Base-by-base conservation (phyloP, 1,140 invertebrate species). In the Aethina tumida region DNA sequence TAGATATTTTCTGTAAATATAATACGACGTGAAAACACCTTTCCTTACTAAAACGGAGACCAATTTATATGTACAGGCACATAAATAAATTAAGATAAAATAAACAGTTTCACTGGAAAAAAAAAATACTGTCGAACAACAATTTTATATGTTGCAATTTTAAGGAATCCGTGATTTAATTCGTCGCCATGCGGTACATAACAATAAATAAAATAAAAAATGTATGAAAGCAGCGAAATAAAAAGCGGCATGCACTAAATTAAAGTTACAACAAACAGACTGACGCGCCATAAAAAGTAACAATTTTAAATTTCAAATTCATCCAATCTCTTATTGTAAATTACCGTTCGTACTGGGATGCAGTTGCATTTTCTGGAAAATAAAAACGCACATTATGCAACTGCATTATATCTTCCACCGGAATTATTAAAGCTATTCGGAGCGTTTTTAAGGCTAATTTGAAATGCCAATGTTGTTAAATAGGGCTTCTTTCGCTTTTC, bases 391-490 rank as follows among this genome's bases (percentile, higher is more conserved):
- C 41, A 38, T 43, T 37, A 43, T 43, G 31, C 41, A 28, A 37
- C 28, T 29, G 41, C 36, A 43, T 43, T 44, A 44, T 44, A 44
- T 44, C 40, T 44, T 38, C 36, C 16, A n/a, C 31, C 25, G 36
- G 42, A 44, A 44, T 44, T 44, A 44, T 40, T 39, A 44, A 41
- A 44, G 30, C 42, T 35, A 30, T 39, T 40, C 36, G 35, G 29
- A 44, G 35, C 30, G 40, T 41, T 44, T 41, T 44, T 41, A 44
- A 34, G 34, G 37, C 42, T 40, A 44, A 44, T 44, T 44, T 44
- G 37, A 44, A 44, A 44, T 40, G 42, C 37, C 42, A 44, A 44
- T 44, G 38, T 35, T 34, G 38, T 31, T 44, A 40, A 40, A 44
- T 40, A 37, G 28, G 35, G n/a, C n/a, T 38, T 31, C 25, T 17